Evolutionary conservation across 1,140 invertebrate species (phyloP), one percentile per base, ranked within the genome.

Genomic region (Theocolax elegans): DNA sequence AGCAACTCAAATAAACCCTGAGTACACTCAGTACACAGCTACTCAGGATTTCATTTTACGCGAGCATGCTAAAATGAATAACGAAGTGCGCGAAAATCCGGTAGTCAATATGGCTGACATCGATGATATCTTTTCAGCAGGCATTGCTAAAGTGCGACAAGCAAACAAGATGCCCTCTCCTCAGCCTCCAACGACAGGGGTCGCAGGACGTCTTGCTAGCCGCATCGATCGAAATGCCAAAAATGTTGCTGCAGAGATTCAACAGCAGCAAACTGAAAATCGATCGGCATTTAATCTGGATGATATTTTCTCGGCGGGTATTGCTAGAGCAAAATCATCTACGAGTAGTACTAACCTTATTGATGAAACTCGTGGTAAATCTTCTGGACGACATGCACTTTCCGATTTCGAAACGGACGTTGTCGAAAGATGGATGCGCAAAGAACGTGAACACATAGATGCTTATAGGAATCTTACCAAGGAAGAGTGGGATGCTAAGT

Each of bases 401-500:
- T 10, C 53, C 0, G 63, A 62, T 48, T 64, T 53, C 19, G 60
- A 42, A 4, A 62, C 60, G 4, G 69, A 71, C 23, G 48, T 60
- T 4, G 69, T 71, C 1, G 73, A 72, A 38, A 29, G 69, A 0
- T 82, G 82, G 80, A 75, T 67, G 3, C 72, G 76, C 7, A 82
- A 81, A 44, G 75, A 77, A 29, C 72, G 69, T 0, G 76, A 80
- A 1, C 80, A 81, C 21, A 68, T 80, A 2, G 77, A 83, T 15
- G 72, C 75, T 0, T 86, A 79, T 29, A 71, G 84, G 6, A 86
- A 86, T 63, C 70, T 85, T 7, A 83, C 83, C 0, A 86, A 84
- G 60, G 84, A 85, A 54, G 85, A 86, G 63, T 85, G 83, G 83
- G 82, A 85, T 4, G 84, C 82, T 0, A 82, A 76, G 25, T 79